Evolutionary conservation across 1,140 invertebrate species (phyloP).

Genomic region (Gerris buenoi): DNA sequence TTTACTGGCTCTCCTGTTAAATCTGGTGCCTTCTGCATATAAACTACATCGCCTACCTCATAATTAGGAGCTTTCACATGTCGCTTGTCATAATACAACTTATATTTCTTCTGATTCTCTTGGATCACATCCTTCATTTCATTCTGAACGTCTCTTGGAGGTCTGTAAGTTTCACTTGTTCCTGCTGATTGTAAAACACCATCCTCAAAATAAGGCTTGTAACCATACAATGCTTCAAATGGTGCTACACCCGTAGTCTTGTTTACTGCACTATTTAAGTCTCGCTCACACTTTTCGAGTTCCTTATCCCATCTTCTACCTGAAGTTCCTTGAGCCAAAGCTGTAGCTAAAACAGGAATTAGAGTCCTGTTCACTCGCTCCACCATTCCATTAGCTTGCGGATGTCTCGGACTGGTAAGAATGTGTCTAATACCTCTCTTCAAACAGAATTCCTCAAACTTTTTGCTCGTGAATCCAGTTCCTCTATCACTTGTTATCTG

Average conservation of each 20-base stretch:
- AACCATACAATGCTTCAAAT: background rate
- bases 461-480: background rate
- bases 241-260: background rate
- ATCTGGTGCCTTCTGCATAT: no score
- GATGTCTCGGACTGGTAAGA: background rate
- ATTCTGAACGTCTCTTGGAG: background rate
- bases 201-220: background rate
- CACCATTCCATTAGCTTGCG: background rate
- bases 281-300: background rate
- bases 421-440: background rate
- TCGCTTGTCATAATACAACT: no score
- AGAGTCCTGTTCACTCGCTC: background rate
- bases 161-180: background rate
- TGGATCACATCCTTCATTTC: background rate
- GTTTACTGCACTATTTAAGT: background rate
- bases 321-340: background rate
- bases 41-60: no score
- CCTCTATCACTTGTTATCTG: background rate
- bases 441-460: background rate
- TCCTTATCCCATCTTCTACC: background rate
- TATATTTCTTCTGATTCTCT: background rate
- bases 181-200: background rate
- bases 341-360: background rate
- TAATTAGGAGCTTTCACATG: no score
- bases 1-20: no score